Percentiles rank a stretch among this genome's conserved stretches.
These are phyloP conservation scores for Cydia amplana DNA, from an alignment of 1,140 invertebrate species.

Conservation along the genomic window DNA sequence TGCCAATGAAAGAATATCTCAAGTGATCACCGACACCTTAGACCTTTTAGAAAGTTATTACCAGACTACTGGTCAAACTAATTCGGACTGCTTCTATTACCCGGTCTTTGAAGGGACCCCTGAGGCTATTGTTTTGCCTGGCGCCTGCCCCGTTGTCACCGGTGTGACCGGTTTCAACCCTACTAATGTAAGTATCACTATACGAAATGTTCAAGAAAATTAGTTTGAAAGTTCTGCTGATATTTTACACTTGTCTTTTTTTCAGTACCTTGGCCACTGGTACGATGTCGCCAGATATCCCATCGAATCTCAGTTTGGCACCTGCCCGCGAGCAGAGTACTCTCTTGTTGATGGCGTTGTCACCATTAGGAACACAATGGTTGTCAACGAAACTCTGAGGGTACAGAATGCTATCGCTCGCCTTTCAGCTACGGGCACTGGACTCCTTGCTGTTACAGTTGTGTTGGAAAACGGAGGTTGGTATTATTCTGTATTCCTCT, in stretches of 20 bases:
- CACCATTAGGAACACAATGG: constrained; percentile 51
- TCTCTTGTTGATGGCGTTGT: constrained; percentile 33
- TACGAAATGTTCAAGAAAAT: too few relatives aligned
- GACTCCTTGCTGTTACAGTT: constrained; percentile 54
- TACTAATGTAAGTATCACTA: constrained; percentile 45
- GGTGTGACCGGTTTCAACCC: constrained; percentile 56
- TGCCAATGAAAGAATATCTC: constrained; percentile 47
- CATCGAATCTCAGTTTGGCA: constrained; percentile 47
- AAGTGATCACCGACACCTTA: constrained; percentile 44
- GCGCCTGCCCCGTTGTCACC: constrained; percentile 53
- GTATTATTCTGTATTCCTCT: constrained; percentile 20
- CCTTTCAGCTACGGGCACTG: constrained; percentile 52
- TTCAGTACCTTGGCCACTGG: constrained; percentile 53
- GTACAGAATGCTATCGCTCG: constrained; percentile 47
- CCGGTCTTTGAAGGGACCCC: constrained; percentile 52
- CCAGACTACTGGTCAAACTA: constrained; percentile 51
- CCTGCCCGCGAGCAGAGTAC: constrained; percentile 59
- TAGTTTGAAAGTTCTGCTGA: too few relatives aligned
- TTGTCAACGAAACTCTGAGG: constrained; percentile 46
- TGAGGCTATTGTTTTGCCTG: constrained; percentile 47
- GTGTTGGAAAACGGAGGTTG: constrained; percentile 46
- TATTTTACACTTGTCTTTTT: too few relatives aligned
- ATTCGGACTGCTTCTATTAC: constrained; percentile 64
- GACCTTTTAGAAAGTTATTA: constrained; percentile 64
- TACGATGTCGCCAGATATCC: constrained; percentile 61